Conservation (phyloP, 2,113 vertebrate species). For the Siniperca chuatsi region DNA sequence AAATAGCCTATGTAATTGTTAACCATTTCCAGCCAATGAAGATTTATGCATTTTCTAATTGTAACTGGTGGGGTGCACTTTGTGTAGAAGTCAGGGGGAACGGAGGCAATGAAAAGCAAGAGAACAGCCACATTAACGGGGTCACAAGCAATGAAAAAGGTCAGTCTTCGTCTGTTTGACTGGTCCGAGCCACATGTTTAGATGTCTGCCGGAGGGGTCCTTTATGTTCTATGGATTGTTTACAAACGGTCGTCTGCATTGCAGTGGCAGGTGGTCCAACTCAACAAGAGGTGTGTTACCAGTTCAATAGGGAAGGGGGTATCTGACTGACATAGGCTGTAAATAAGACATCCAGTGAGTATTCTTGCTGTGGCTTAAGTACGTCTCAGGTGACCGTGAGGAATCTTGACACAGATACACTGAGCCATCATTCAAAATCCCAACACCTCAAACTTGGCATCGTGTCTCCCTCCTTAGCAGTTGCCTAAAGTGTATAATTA, state of each 20-base stretch:
- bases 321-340: constrained; percentile 20
- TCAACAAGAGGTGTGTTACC: constrained; percentile 48
- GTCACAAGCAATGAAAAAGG: constrained; percentile 27
- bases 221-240: constrained; percentile 39
- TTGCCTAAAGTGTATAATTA: constrained; percentile 82
- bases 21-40: not conserved
- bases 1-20: not conserved
- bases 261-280: constrained; percentile 63
- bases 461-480: constrained; percentile 71
- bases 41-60: constrained; percentile 1
- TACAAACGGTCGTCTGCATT: constrained; percentile 35
- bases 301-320: not conserved
- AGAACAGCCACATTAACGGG: constrained; percentile 32
- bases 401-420: constrained; percentile 54
- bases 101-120: constrained; percentile 28
- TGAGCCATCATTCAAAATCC: constrained; percentile 65
- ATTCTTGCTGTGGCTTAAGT: constrained; percentile 15
- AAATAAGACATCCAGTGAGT: constrained; percentile 63
- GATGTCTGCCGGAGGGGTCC: constrained; percentile 32
- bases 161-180: constrained; percentile 36
- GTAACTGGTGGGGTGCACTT: constrained; percentile 15
- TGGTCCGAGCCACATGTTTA: constrained; percentile 35
- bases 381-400: constrained; percentile 42
- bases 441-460: constrained; percentile 70
- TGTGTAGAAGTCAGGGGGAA: constrained; percentile 7